Evolutionary conservation across 64 coral and sea anemone genomes (phyloP).

Genomic region (Catalaphyllia jardinei): DNA sequence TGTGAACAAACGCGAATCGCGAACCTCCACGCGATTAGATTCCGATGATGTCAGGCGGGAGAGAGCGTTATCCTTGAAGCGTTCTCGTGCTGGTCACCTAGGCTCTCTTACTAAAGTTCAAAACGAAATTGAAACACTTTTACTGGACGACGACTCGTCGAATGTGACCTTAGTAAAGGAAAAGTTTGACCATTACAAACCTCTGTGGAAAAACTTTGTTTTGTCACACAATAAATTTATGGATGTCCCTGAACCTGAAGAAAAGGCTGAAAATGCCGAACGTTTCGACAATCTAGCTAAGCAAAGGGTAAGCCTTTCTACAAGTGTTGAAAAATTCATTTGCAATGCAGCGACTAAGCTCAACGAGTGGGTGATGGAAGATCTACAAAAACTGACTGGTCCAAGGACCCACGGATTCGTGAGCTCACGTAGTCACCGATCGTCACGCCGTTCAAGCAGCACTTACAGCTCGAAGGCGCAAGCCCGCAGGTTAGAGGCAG

Average conservation of each 20-base stretch:
- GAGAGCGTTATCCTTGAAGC: constrained; percentile 2
- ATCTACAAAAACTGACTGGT: background rate
- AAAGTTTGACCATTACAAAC: no score
- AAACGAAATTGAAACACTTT: constrained; percentile 6
- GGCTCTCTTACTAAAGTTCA: constrained; percentile 1
- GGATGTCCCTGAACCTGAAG: constrained; percentile 13
- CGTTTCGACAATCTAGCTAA: background rate
- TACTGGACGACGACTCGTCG: background rate
- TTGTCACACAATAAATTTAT: background rate
- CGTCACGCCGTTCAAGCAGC: background rate
- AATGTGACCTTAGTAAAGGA: no score
- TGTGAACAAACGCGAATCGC: background rate
- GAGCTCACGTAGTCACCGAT: background rate
- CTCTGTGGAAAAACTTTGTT: no score
- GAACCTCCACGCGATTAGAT: background rate
- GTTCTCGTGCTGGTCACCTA: background rate
- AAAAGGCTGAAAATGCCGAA: constrained; percentile 2
- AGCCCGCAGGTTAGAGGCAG: constrained; percentile 15
- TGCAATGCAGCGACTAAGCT: background rate
- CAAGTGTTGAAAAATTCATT: background rate
- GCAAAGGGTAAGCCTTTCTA: background rate
- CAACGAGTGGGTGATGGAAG: background rate
- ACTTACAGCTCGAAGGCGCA: constrained; percentile 12
- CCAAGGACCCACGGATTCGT: background rate
- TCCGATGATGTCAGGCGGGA: background rate